These are phyloP conservation scores for Drosophila ustulata DNA, from an alignment of 2,888 invertebrate species.

Conservation along the genomic window DNA sequence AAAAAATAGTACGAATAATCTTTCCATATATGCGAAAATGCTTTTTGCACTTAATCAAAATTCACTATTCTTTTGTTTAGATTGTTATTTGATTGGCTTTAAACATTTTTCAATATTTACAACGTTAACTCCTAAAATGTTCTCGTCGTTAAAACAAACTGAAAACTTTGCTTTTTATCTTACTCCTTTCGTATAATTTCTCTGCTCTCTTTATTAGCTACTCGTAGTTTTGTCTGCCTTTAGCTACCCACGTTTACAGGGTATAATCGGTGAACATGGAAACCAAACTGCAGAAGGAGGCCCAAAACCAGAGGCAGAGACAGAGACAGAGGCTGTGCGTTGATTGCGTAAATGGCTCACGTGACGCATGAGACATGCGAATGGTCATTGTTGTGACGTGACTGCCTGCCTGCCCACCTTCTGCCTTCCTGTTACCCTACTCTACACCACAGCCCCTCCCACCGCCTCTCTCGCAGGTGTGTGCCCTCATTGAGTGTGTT, in stretches of 20 bases:
- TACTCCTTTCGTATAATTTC: not conserved
- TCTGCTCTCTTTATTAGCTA: not conserved
- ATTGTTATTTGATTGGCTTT: too few species aligned
- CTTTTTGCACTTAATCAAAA: too few species aligned
- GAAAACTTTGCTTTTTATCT: not conserved
- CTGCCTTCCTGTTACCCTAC: conserved; percentile 8
- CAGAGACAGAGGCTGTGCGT: conserved; percentile 16
- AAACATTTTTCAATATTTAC: too few species aligned
- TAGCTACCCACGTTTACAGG: conserved; percentile 11
- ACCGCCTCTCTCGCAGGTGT: conserved; percentile 13
- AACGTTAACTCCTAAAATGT: too few species aligned
- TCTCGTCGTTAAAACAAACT: not conserved
- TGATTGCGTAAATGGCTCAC: conserved; percentile 69
- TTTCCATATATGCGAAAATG: too few species aligned
- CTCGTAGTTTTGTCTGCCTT: not conserved
- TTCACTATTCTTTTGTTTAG: too few species aligned
- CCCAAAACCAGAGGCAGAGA: conserved; percentile 31
- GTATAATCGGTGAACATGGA: conserved; percentile 27
- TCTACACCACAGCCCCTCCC: not conserved
- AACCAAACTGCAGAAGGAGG: conserved; percentile 3
- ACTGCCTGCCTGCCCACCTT: not conserved
- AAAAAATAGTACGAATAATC: too few species aligned
- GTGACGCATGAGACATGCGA: conserved; percentile 61
- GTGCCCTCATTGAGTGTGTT: conserved; percentile 23
- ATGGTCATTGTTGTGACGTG: conserved; percentile 47